These are phyloP conservation scores for Lasioglossum malachurum DNA, from an alignment of 2,888 invertebrate genomes.

Conservation along the genomic window DNA sequence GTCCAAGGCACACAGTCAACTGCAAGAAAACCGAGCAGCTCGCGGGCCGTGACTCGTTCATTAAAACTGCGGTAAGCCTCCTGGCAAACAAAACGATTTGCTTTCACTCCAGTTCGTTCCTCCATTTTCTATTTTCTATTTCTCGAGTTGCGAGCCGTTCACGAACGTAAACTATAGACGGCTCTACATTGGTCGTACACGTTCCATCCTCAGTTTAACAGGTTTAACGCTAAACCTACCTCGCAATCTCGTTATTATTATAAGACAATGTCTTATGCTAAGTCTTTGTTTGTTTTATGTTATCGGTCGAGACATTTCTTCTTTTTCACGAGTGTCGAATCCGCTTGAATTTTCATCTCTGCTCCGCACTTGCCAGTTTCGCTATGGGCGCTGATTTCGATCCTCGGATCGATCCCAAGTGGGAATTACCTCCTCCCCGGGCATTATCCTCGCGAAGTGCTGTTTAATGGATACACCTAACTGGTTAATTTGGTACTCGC, in stretches of 20 bases:
- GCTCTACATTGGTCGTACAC: not conserved
- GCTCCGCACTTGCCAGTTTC: conserved; percentile 37
- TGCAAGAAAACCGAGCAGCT: not conserved
- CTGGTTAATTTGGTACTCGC: conserved; percentile 33
- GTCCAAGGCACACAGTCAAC: not conserved
- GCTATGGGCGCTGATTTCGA: conserved; percentile 36
- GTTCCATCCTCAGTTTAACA: conserved; percentile 16
- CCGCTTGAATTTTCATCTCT: conserved; percentile 35
- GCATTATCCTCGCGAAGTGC: conserved; percentile 28
- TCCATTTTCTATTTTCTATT: conserved; percentile 68
- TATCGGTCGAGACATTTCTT: no score
- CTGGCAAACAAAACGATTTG: conserved; percentile 45
- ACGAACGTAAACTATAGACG: conserved; percentile 44
- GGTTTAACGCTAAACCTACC: no score
- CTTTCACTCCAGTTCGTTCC: conserved; percentile 56
- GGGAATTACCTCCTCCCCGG: conserved; percentile 35
- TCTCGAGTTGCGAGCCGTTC: conserved; percentile 47
- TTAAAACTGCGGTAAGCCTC: conserved; percentile 26
- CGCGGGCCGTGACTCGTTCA: conserved; percentile 16
- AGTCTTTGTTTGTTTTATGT: no score
- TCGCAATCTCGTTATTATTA: no score
- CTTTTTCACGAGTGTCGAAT: conserved; percentile 14
- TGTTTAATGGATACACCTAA: conserved; percentile 40
- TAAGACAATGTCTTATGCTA: no score
- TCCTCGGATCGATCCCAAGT: conserved; percentile 24